Percentiles rank a stretch among this genome's conserved stretches.
phyloP scores from a whole-genome alignment of 2,888 invertebrate species.

The Meandrusa payeni region DNA sequence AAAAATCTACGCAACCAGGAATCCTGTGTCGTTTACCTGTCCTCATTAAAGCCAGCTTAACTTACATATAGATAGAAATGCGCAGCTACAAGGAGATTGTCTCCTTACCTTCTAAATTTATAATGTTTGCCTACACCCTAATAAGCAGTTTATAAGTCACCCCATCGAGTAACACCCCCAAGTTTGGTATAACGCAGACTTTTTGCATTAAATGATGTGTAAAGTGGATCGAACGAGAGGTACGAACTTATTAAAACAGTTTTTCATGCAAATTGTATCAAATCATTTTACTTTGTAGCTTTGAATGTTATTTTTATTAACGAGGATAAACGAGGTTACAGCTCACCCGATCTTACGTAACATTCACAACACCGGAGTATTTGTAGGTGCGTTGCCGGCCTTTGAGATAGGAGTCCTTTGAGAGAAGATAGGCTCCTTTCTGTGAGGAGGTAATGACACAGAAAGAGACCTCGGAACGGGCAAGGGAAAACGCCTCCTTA shows the following conservation, averaged over 20 bases:
- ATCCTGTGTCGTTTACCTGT: constrained; percentile 66
- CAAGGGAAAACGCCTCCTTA: too few relatives aligned
- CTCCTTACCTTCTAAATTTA: constrained; percentile 29
- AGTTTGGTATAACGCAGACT: constrained; percentile 11
- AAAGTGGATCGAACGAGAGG: neutral
- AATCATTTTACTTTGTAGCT: neutral
- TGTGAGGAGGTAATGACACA: too few relatives aligned
- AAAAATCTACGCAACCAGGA: constrained; percentile 29
- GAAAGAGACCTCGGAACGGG: too few relatives aligned
- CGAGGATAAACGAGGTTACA: too few relatives aligned
- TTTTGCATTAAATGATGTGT: constrained; percentile 20
- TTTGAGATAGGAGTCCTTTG: too few relatives aligned
- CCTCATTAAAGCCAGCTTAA: constrained; percentile 60
- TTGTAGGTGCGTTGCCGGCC: too few relatives aligned
- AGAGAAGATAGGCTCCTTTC: too few relatives aligned
- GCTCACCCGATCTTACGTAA: too few relatives aligned
- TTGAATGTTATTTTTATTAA: too few relatives aligned
- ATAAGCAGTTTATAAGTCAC: constrained; percentile 12
- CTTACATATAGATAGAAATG: constrained; percentile 24
- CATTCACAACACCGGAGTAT: too few relatives aligned
- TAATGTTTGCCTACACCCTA: constrained; percentile 12
- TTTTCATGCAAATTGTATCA: constrained; percentile 4
- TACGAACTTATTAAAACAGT: neutral
- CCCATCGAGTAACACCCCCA: constrained; percentile 12
- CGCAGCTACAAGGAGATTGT: constrained; percentile 13